phyloP scores from a whole-genome alignment of 2,888 invertebrate genomes.

The Lasioglossum oenotherae region DNA sequence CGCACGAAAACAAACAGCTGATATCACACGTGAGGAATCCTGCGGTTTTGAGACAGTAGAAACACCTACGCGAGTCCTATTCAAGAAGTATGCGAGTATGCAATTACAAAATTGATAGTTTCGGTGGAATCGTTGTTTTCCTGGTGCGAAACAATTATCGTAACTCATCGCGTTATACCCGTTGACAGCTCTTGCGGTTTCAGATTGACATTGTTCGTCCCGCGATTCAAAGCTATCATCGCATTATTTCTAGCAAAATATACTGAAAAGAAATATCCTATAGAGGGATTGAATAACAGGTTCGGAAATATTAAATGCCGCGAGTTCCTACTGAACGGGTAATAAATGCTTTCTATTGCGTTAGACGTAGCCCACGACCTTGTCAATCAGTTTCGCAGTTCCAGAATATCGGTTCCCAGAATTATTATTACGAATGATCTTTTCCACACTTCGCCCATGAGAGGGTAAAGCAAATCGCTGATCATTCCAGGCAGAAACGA shows the following conservation, averaged over 20 bases:
- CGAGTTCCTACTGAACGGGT: background rate
- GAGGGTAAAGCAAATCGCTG: background rate
- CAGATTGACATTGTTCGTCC: background rate
- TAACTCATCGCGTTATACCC: background rate
- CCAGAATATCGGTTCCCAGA: background rate
- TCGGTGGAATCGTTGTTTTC: background rate
- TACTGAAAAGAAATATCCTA: too few species aligned
- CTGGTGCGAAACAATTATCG: background rate
- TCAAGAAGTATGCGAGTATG: background rate
- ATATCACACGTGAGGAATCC: slow-evolving; percentile 20
- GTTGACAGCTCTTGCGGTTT: slow-evolving; percentile 17
- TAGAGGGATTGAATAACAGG: background rate
- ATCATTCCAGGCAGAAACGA: background rate
- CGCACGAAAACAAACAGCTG: background rate
- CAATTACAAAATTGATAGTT: slow-evolving; percentile 10
- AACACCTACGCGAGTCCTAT: background rate
- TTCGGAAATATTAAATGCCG: background rate
- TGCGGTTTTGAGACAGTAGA: background rate
- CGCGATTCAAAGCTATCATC: background rate
- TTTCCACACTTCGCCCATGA: background rate
- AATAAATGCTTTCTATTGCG: background rate
- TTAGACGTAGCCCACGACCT: background rate
- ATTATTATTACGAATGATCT: background rate
- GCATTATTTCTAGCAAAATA: background rate
- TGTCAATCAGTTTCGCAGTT: background rate